A percentile compares a stretch with the other conserved stretches of the same genome.
phyloP scores from a whole-genome alignment of 2,113 vertebrate species.

The Odobenus rosmarus region DNA sequence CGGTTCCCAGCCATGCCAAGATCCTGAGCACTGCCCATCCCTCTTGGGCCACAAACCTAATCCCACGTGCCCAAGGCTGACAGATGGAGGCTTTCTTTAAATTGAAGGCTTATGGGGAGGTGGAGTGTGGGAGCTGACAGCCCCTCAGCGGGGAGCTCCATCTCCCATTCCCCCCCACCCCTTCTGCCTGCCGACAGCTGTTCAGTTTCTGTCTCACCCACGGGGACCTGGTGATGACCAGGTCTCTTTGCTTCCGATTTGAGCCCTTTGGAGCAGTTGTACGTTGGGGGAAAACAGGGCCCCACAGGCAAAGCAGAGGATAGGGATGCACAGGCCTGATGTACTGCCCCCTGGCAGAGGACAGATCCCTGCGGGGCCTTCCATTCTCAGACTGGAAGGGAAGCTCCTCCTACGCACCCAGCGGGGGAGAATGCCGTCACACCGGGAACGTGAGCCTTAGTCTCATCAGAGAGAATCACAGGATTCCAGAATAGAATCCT shows the following conservation, averaged over 20 bases:
- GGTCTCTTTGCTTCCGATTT: background rate
- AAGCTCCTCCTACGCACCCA: background rate
- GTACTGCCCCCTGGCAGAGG: background rate
- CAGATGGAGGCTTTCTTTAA: constrained; percentile 78
- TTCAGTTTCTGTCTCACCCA: constrained; percentile 36
- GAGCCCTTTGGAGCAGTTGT: background rate
- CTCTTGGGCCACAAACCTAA: background rate
- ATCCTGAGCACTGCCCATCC: background rate
- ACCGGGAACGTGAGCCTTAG: background rate
- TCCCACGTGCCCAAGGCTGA: background rate
- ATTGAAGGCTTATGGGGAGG: constrained; percentile 47
- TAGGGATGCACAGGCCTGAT: background rate
- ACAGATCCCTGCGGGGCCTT: background rate
- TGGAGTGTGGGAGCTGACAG: constrained; percentile 58
- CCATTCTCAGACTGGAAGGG: background rate
- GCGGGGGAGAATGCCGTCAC: constrained; percentile 21
- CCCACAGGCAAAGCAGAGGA: background rate
- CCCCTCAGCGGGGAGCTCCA: background rate
- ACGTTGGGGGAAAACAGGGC: background rate
- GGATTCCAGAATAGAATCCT: constrained; percentile 74
- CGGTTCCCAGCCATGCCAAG: background rate
- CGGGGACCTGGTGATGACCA: background rate
- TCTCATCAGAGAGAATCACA: constrained; percentile 47
- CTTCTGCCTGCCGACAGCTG: constrained; percentile 41
- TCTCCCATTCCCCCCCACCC: background rate